phyloP scores from a whole-genome alignment of 2,113 vertebrate species.

The Pelecanus crispus region DNA sequence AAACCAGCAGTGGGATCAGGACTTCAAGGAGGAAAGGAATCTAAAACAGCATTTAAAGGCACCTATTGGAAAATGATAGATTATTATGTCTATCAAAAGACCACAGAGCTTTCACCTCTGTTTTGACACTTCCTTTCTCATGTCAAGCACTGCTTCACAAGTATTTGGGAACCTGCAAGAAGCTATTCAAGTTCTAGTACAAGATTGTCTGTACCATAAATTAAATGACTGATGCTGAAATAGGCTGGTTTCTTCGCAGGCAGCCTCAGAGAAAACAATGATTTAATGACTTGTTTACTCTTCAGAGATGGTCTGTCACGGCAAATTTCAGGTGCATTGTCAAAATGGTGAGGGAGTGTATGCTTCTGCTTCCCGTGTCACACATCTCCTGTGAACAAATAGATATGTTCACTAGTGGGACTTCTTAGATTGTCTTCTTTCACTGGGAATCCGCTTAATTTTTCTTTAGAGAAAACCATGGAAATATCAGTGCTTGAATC shows the following conservation, averaged over 20 bases:
- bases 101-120: neutral
- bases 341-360: neutral
- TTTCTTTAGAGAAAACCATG: neutral
- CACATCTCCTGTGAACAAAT: neutral
- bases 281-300: neutral
- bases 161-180: neutral
- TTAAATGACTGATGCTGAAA: neutral
- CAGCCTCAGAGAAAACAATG: neutral
- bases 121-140: neutral
- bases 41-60: neutral
- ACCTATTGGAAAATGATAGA: neutral
- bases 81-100: neutral
- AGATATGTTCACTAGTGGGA: neutral
- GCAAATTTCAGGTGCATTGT: neutral
- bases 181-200: neutral
- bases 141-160: neutral
- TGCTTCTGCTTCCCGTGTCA: neutral
- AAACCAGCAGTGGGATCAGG: fast-evolving
- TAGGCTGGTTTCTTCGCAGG: neutral
- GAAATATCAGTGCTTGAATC: neutral
- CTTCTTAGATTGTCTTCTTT: neutral
- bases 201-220: neutral
- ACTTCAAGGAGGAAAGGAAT: neutral
- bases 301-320: neutral
- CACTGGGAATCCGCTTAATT: neutral